A percentile compares a stretch with the other conserved stretches of the same genome.
phyloP scores from a whole-genome alignment of 2,888 invertebrate genomes.

The Eudasyphora cyanicolor region DNA sequence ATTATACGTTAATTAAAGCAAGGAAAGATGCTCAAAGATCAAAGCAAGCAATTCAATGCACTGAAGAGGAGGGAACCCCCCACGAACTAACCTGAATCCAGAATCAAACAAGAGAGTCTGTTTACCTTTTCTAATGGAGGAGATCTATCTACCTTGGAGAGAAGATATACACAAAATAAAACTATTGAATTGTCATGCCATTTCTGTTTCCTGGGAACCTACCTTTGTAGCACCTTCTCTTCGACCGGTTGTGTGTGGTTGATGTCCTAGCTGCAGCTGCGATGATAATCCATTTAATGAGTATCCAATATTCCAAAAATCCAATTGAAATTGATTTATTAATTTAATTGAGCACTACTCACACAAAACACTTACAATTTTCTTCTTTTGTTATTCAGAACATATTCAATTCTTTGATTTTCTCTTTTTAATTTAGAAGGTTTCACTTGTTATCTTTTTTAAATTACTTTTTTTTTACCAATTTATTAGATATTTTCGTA shows the following conservation, averaged over 20 bases:
- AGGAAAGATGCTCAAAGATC: not conserved
- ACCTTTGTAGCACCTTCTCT: not conserved
- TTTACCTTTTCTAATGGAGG: too few species aligned
- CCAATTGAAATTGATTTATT: not conserved
- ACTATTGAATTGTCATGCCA: slow-evolving; percentile 3
- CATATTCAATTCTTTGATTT: not conserved
- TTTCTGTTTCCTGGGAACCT: not conserved
- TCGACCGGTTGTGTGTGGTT: not conserved
- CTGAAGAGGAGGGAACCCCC: not conserved
- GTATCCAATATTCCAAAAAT: not conserved
- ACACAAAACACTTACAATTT: not conserved
- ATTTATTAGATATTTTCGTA: not conserved
- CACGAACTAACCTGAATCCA: not conserved
- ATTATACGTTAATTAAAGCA: not conserved
- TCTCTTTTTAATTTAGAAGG: not conserved
- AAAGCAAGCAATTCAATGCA: not conserved
- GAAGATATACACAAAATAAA: not conserved
- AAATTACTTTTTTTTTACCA: too few species aligned
- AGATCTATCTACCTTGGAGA: too few species aligned
- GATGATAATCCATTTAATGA: slow-evolving; percentile 3
- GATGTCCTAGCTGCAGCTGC: not conserved
- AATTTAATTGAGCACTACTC: not conserved
- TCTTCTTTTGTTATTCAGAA: not conserved
- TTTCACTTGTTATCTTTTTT: not conserved
- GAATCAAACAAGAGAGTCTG: too few species aligned